These are phyloP conservation scores for Antennarius maculatus DNA, from an alignment of 2,797 vertebrate genomes.

Conservation along the genomic window DNA sequence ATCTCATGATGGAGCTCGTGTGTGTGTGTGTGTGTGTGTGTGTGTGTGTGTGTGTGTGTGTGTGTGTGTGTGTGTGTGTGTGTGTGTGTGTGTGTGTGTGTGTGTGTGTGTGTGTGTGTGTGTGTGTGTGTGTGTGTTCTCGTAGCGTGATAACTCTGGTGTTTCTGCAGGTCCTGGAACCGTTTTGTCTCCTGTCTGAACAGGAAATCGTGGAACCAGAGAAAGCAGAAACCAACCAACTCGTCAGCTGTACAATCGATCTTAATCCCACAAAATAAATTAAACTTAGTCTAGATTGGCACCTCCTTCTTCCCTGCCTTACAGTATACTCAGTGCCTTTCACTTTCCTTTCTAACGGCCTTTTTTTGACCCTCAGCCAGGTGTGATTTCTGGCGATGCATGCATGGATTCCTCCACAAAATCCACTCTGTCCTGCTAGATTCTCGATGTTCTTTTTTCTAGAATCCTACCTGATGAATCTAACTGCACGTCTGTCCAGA, in stretches of 20 bases:
- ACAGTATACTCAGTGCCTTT: conserved; percentile 31
- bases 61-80: conserved; percentile 1
- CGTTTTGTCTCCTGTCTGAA: conserved; percentile 76
- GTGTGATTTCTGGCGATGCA: conserved; percentile 33
- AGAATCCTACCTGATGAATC: conserved; percentile 31
- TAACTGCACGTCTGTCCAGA: neutral
- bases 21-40: conserved; percentile 16
- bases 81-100: conserved; percentile 16
- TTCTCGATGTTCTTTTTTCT: conserved; percentile 18
- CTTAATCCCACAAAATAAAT: conserved; percentile 56
- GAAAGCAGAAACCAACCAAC: conserved; percentile 57
- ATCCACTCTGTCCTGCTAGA: conserved; percentile 30
- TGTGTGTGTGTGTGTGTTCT: conserved; percentile 20
- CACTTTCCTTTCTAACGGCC: conserved; percentile 27
- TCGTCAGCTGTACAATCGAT: conserved; percentile 31
- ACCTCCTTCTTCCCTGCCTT: conserved; percentile 42
- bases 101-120: neutral
- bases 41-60: neutral
- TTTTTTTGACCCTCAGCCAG: conserved; percentile 25
- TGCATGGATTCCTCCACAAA: conserved; percentile 36
- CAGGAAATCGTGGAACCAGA: conserved; percentile 66
- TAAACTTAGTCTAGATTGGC: conserved; percentile 42
- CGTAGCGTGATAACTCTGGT: conserved; percentile 73
- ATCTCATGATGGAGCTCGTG: neutral
- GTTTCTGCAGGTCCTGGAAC: conserved; percentile 85